Evolutionary conservation across 2,113 vertebrate genomes (phyloP).

Genomic region (Elanus axillaris): DNA sequence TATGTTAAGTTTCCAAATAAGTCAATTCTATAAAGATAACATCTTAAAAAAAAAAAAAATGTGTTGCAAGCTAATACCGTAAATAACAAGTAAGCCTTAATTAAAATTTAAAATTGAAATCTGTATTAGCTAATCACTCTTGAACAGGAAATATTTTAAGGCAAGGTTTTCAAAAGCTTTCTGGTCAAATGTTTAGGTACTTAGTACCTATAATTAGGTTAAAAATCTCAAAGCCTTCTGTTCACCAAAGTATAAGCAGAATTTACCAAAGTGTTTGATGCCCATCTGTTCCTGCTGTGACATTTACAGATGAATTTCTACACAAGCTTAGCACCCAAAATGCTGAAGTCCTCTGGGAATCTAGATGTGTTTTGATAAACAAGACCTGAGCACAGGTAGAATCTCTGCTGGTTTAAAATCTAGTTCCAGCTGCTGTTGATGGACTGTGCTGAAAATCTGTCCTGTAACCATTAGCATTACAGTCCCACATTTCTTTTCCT

Average conservation of each 20-base stretch:
- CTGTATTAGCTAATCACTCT: slow-evolving; percentile 23
- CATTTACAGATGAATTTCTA: slow-evolving; percentile 26
- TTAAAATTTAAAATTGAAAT: slow-evolving; percentile 66
- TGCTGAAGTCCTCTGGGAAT: not conserved
- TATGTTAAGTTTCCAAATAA: slow-evolving; percentile 84
- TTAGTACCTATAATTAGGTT: slow-evolving; percentile 11
- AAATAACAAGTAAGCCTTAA: slow-evolving; percentile 72
- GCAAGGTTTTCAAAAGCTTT: slow-evolving; percentile 5
- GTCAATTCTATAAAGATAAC: slow-evolving; percentile 79
- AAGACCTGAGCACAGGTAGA: not conserved
- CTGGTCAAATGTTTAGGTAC: not conserved
- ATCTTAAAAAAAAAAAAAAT: slow-evolving; percentile 67
- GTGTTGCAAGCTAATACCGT: slow-evolving; percentile 69
- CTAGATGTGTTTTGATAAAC: not conserved
- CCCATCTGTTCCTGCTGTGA: slow-evolving; percentile 3
- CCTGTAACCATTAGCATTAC: not conserved
- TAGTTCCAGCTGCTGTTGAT: not conserved
- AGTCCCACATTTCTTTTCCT: not conserved
- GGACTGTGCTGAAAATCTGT: not conserved
- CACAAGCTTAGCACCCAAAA: slow-evolving; percentile 1
- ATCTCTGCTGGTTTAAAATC: not conserved
- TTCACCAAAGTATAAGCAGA: not conserved
- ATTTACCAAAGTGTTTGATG: not conserved
- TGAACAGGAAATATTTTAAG: slow-evolving; percentile 1
- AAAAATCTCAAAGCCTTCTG: not conserved